phyloP scores from a whole-genome alignment of 1,140 invertebrate species.

The Hirudo medicinalis region DNA sequence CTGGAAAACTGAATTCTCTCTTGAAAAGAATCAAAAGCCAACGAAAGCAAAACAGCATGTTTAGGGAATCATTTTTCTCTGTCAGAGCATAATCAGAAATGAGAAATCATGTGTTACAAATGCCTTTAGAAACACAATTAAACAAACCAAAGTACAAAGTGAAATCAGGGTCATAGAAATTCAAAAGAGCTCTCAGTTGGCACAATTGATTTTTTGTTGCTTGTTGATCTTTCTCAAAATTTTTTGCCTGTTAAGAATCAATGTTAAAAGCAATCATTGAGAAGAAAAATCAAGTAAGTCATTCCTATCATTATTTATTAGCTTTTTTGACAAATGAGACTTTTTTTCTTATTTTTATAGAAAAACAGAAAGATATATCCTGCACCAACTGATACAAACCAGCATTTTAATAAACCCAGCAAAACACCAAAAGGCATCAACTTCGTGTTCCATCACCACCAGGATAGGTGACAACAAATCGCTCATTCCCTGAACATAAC shows the following conservation, averaged over 20 bases:
- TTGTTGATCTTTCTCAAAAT: conserved; percentile 94
- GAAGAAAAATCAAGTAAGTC: not conserved
- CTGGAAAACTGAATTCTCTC: conserved; percentile 49
- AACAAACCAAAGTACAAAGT: conserved; percentile 56
- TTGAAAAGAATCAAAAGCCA: conserved; percentile 55
- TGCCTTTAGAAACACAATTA: not conserved
- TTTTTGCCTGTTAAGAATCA: conserved; percentile 52
- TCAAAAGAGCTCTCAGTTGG: conserved; percentile 66
- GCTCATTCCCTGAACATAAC: conserved; percentile 74
- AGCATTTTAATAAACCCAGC: conserved; percentile 94
- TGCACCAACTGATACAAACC: too few relatives aligned
- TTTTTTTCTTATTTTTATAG: not conserved
- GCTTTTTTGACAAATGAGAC: not conserved
- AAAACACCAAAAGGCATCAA: conserved; percentile 98
- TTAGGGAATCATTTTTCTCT: conserved; percentile 77
- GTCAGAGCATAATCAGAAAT: conserved; percentile 35
- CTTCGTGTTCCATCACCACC: conserved; percentile 73
- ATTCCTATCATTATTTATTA: not conserved
- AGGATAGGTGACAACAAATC: conserved; percentile 87
- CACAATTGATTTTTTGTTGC: conserved; percentile 77
- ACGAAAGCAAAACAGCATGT: conserved; percentile 98
- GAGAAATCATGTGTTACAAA: too few relatives aligned
- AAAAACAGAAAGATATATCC: not conserved
- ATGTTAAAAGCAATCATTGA: not conserved
- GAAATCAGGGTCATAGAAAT: conserved; percentile 66